Conservation (phyloP, 1,140 invertebrate genomes). For the Eupristina koningsbergeri region DNA sequence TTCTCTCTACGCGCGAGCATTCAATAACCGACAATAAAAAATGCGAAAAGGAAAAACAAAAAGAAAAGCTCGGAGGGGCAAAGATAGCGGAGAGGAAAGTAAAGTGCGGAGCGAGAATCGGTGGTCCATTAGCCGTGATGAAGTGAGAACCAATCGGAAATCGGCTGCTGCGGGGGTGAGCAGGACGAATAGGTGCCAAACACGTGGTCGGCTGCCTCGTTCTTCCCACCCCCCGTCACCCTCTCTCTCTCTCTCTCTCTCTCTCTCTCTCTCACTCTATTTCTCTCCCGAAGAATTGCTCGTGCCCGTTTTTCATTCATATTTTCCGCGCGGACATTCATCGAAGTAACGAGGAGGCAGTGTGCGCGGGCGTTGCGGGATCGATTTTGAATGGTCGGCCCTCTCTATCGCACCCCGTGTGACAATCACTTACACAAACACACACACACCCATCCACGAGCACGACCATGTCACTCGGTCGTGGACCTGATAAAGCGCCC, state of each 20-base stretch:
- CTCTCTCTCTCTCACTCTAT: conserved; percentile 53
- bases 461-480: conserved; percentile 52
- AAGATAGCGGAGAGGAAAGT: not conserved
- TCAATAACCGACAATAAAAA: conserved; percentile 16
- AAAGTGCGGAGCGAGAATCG: conserved; percentile 1
- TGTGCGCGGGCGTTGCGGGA: conserved; percentile 56
- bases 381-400: conserved; percentile 71
- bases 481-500: conserved; percentile 40
- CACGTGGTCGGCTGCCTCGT: conserved; percentile 70
- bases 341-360: conserved; percentile 59
- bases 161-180: conserved; percentile 44
- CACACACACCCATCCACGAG: conserved; percentile 36
- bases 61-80: not conserved
- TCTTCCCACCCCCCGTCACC: no score
- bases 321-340: conserved; percentile 66
- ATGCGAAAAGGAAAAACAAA: not conserved
- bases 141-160: conserved; percentile 45
- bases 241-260: conserved; percentile 49
- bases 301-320: conserved; percentile 73
- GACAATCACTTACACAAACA: conserved; percentile 46
- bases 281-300: conserved; percentile 58
- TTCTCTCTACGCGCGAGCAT: not conserved
- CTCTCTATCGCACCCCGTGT: no score
- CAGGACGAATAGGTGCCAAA: conserved; percentile 70
- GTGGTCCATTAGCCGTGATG: not conserved